phyloP scores from a whole-genome alignment of 2,797 vertebrate genomes.

The Sebastiscus tertius region DNA sequence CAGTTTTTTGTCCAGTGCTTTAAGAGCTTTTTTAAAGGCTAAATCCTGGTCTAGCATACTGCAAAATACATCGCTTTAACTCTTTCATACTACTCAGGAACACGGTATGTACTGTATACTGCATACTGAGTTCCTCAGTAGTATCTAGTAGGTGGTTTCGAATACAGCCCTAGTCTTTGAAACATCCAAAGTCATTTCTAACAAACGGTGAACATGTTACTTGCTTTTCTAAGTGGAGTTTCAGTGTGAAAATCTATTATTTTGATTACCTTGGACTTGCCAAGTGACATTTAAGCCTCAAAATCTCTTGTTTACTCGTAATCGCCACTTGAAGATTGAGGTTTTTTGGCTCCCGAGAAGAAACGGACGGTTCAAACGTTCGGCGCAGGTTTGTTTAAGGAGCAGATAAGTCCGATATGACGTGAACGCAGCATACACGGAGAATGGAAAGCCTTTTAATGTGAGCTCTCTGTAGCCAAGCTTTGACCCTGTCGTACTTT shows the following conservation, averaged over 20 bases:
- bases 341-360: not conserved
- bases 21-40: too few relatives aligned
- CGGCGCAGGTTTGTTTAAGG: not conserved
- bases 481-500: conserved; percentile 12
- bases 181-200: conserved; percentile 15
- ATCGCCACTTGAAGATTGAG: not conserved
- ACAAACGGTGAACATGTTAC: not conserved
- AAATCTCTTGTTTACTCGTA: not conserved
- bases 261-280: not conserved
- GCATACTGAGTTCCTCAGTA: too few relatives aligned
- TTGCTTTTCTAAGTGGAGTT: not conserved
- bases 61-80: too few relatives aligned
- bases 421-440: conserved; percentile 43
- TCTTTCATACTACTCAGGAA: too few relatives aligned
- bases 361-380: too few relatives aligned
- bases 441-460: not conserved
- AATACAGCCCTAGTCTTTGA: not conserved
- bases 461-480: conserved; percentile 36
- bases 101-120: too few relatives aligned
- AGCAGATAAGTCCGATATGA: conserved; percentile 4
- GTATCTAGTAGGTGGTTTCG: accelerated
- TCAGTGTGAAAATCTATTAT: not conserved
- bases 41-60: too few relatives aligned
- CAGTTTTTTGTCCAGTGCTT: too few relatives aligned
- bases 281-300: conserved; percentile 4